Base-by-base conservation (phyloP, 1,140 invertebrate genomes). In the Trichonephila clavata region DNA sequence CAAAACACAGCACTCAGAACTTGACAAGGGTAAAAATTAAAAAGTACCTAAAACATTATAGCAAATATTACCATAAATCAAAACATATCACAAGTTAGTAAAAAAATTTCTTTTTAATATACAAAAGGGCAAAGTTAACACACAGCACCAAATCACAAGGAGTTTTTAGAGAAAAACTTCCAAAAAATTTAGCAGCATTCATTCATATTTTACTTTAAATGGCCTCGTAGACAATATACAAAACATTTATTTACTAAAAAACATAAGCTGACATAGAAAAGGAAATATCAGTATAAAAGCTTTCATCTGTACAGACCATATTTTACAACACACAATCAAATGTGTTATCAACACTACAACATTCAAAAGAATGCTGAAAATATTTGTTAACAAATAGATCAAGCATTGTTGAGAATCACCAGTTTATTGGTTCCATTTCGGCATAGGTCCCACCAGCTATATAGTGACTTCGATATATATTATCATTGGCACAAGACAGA, bases 241-340 rank as follows among this genome's bases (percentile, higher is more conserved):
- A 92, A 84, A 92, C 59, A 83, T 60, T 89, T 89, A 50, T 32
- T 89, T 89, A 92, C 77, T 77, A 43, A 92, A 60, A 92, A 84
- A 84, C 68, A 92, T 27, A 61, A 92, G 60, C 57, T 43, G 24
- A 84, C 24, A 84, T 68, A 63, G 32, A 92, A 60, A 84, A 92
- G 81, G 68, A 90, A 90, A 92, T 57, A 92, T 92, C 80, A 84
- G 90, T 92, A 92, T 92, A 92, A 92, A 92, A 92, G 90, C 90
- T 92, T 92, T 83, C 57, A 65, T 65, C 90, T 92, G 90, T 92
- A 92, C 90, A 92, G 24, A 92, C 32, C 27, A 59, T 92, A 60
- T 43, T 92, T 84, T 80, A 84, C 50, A 84, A 92, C 43, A 65
- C 77, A 92, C 21, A 16, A 16, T 50, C 32, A 14, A 13, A 59